These are phyloP conservation scores for Austrofundulus limnaeus DNA, from an alignment of 2,113 vertebrate genomes.

Conservation along the genomic window DNA sequence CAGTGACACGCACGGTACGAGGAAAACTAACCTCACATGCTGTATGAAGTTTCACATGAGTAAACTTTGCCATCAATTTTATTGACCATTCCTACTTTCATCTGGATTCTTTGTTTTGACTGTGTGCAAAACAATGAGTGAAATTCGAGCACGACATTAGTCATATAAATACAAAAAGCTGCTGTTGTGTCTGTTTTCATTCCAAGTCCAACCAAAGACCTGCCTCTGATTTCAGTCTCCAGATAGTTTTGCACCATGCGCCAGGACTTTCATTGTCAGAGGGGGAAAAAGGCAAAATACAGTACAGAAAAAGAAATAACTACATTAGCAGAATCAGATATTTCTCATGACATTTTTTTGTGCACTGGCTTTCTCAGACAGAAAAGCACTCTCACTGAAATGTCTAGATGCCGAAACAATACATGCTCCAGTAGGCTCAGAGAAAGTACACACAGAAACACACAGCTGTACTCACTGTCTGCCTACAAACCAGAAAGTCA, in stretches of 20 bases:
- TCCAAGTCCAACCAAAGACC: constrained; percentile 72
- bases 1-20: constrained; percentile 32
- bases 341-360: constrained; percentile 68
- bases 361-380: constrained; percentile 14
- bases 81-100: constrained; percentile 54
- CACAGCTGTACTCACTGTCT: constrained; percentile 38
- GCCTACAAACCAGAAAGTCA: constrained; percentile 65
- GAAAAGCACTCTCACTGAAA: constrained; percentile 29
- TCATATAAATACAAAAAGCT: constrained; percentile 62
- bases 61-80: constrained; percentile 53
- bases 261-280: constrained; percentile 57
- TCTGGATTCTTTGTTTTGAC: constrained; percentile 65
- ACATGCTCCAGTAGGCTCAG: constrained; percentile 10
- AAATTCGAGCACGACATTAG: constrained; percentile 62
- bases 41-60: constrained; percentile 55
- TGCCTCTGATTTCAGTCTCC: constrained; percentile 77
- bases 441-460: constrained; percentile 13
- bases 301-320: constrained; percentile 19
- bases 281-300: constrained; percentile 16
- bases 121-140: constrained; percentile 67
- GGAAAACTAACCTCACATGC: constrained; percentile 42
- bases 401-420: constrained; percentile 10
- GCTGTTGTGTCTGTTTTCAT: constrained; percentile 64
- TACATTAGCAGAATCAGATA: constrained; percentile 69
- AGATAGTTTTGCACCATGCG: constrained; percentile 69